A percentile compares a stretch with the other conserved stretches of the same genome.
phyloP scores from a whole-genome alignment of 2,797 vertebrate genomes.

The Mus caroli region DNA sequence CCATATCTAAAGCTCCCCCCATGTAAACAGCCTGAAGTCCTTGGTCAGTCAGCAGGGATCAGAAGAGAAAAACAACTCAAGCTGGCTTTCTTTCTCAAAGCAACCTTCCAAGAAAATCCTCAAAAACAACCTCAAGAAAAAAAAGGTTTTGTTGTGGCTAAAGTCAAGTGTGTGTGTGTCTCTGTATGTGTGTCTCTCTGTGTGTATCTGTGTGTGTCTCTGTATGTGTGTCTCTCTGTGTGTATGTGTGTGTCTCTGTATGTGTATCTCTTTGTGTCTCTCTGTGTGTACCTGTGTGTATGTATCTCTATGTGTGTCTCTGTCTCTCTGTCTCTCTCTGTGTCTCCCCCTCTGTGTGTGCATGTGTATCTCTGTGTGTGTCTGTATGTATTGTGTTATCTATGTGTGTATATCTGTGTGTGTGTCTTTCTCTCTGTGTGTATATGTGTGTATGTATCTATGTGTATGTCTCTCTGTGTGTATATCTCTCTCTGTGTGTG shows the following conservation, averaged over 20 bases:
- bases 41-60: conserved; percentile 73
- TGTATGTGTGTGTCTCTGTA: not conserved
- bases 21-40: conserved; percentile 78
- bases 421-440: not conserved
- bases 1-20: conserved; percentile 79
- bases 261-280: not conserved
- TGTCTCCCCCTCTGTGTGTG: not conserved
- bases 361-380: not conserved
- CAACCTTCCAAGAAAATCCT: conserved; percentile 66
- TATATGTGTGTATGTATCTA: not conserved
- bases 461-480: not conserved
- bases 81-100: conserved; percentile 43
- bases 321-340: not conserved
- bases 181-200: not conserved
- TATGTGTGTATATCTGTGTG: not conserved
- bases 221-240: no score
- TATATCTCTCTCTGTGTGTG: not conserved
- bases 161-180: not conserved
- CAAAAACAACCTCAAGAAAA: conserved; percentile 48
- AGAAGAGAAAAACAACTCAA: conserved; percentile 45
- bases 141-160: conserved; percentile 55
- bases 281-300: not conserved
- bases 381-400: not conserved
- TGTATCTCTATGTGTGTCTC: not conserved
- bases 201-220: not conserved